phyloP scores from a whole-genome alignment of 2,888 invertebrate genomes.

The Eustalomyia histrio region DNA sequence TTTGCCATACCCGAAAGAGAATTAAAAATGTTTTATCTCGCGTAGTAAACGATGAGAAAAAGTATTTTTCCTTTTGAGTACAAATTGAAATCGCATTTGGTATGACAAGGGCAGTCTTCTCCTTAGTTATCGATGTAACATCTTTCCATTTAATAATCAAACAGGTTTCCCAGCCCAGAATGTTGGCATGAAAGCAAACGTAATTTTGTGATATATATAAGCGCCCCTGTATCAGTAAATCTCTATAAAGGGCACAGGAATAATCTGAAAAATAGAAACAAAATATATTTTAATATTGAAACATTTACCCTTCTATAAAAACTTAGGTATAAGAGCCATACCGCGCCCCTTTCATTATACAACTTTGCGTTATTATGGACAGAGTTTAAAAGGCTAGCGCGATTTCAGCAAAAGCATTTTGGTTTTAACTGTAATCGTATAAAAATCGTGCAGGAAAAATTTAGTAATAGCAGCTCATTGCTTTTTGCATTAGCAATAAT shows the following conservation, averaged over 20 bases:
- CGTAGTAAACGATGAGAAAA: slow-evolving; percentile 96
- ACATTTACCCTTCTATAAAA: neutral
- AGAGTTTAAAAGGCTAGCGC: too few relatives aligned
- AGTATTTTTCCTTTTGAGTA: slow-evolving; percentile 91
- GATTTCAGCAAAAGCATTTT: too few relatives aligned
- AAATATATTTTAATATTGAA: neutral
- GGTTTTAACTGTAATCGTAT: too few relatives aligned
- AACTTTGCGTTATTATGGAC: neutral
- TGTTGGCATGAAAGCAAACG: slow-evolving; percentile 98
- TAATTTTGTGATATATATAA: slow-evolving; percentile 97
- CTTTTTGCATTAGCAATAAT: too few relatives aligned
- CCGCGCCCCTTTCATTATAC: neutral
- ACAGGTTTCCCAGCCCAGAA: slow-evolving; percentile 97
- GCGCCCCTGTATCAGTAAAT: slow-evolving; percentile 96
- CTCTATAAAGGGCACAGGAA: slow-evolving; percentile 97
- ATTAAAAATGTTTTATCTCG: slow-evolving; percentile 97
- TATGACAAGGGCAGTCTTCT: slow-evolving; percentile 95
- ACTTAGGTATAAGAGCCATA: too few relatives aligned
- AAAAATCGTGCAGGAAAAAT: too few relatives aligned
- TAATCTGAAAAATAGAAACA: slow-evolving; percentile 85
- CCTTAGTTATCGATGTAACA: slow-evolving; percentile 95
- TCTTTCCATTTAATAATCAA: slow-evolving; percentile 93
- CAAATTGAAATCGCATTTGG: slow-evolving; percentile 96
- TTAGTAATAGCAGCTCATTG: too few relatives aligned
- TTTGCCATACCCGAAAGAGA: slow-evolving; percentile 98